phyloP scores from a whole-genome alignment of 2,113 vertebrate genomes.

The Morphnarchus princeps region DNA sequence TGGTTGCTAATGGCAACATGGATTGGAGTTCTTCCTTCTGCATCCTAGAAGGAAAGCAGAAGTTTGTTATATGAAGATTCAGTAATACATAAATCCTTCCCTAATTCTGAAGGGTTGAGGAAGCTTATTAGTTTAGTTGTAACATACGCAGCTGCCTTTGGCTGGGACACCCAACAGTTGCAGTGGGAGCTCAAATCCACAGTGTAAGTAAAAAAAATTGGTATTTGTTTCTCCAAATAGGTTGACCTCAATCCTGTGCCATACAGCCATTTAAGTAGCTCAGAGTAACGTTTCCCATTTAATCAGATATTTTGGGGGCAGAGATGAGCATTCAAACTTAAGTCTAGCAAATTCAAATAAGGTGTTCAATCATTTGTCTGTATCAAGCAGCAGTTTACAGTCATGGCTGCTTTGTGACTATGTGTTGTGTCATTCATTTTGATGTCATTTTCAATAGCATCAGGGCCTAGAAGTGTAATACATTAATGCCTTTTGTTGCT shows the following conservation, averaged over 20 bases:
- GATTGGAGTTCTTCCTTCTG: slow-evolving; percentile 92
- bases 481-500: neutral
- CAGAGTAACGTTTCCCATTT: neutral
- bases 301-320: neutral
- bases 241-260: neutral
- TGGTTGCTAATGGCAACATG: slow-evolving; percentile 96
- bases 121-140: neutral
- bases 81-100: neutral
- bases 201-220: neutral
- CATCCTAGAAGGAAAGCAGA: slow-evolving; percentile 77
- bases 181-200: neutral
- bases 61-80: neutral
- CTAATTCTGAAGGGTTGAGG: neutral
- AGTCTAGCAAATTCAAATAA: neutral
- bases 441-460: neutral
- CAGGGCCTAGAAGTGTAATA: neutral
- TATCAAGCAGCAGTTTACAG: neutral
- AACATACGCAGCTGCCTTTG: neutral
- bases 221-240: neutral
- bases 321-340: neutral
- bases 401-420: neutral
- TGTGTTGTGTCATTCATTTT: neutral
- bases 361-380: neutral
- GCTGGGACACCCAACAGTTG: neutral
- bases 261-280: neutral